A percentile compares a stretch with the other conserved stretches of the same genome.
These are phyloP conservation scores for Diadema setosum DNA, from an alignment of 35 echinoderm and acorn worm genomes.

Conservation along the genomic window DNA sequence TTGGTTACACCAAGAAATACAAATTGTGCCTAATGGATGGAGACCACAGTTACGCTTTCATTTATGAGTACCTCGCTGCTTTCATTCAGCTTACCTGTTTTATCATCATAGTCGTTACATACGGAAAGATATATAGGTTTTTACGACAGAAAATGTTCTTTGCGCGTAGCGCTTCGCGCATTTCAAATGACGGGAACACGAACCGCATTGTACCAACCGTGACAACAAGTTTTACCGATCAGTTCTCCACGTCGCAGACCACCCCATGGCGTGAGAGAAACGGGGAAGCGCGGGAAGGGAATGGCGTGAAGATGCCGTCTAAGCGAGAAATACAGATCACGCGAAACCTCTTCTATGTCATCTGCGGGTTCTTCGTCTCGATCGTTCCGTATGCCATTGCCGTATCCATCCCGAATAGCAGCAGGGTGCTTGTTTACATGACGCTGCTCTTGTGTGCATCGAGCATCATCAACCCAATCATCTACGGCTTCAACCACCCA, in stretches of 20 bases:
- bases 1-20: slow-evolving; percentile 16
- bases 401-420: slow-evolving; percentile 40
- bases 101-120: slow-evolving; percentile 5
- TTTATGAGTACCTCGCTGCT: not conserved
- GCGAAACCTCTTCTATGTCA: slow-evolving; percentile 34
- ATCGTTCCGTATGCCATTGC: slow-evolving; percentile 41
- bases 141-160: slow-evolving; percentile 11
- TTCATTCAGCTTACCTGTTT: slow-evolving; percentile 7
- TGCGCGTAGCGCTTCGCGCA: not conserved
- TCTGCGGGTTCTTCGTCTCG: slow-evolving; percentile 51
- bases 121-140: not conserved
- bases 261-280: not conserved
- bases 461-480: slow-evolving; percentile 23
- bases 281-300: not conserved
- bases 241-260: not conserved
- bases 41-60: not conserved
- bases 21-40: slow-evolving; percentile 5
- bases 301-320: not conserved
- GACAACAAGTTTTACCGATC: not conserved
- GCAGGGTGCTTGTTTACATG: not conserved
- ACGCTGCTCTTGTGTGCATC: not conserved
- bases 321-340: slow-evolving; percentile 29
- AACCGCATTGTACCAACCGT: not conserved
- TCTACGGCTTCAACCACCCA: slow-evolving; percentile 36
- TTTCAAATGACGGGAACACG: not conserved